Conservation (phyloP, 2,113 vertebrate genomes). For the Speoplatyrhinus poulsoni region DNA sequence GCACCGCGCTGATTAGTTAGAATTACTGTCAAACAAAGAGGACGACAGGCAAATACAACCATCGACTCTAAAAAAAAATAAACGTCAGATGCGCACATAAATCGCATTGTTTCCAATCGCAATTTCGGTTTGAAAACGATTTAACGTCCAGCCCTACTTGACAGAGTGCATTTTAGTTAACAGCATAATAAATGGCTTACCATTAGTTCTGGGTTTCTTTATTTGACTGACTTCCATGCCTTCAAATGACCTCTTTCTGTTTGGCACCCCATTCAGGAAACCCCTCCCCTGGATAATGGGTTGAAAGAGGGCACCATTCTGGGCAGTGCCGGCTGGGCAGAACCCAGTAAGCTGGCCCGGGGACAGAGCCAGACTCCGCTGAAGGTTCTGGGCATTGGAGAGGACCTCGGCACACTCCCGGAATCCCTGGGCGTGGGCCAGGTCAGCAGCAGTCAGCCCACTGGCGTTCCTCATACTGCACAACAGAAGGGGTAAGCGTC, state of each 20-base stretch:
- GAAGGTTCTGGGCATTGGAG: slow-evolving; percentile 91
- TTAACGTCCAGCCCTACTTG: too few species aligned
- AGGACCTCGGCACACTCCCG: slow-evolving; percentile 93
- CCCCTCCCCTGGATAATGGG: slow-evolving; percentile 77
- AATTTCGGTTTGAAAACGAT: too few species aligned
- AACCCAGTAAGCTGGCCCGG: slow-evolving; percentile 75
- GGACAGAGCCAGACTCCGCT: slow-evolving; percentile 76
- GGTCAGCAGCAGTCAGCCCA: slow-evolving; percentile 97
- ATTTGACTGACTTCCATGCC: slow-evolving; percentile 81
- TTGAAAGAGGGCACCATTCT: slow-evolving; percentile 82
- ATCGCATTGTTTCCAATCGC: too few species aligned
- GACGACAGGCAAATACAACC: too few species aligned
- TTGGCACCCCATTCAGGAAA: slow-evolving; percentile 78
- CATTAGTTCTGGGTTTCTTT: slow-evolving; percentile 90
- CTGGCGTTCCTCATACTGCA: slow-evolving; percentile 98
- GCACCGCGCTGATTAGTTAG: too few species aligned
- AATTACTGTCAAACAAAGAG: too few species aligned
- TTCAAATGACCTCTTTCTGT: slow-evolving; percentile 93
- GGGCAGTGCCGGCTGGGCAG: slow-evolving; percentile 80
- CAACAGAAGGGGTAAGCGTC: slow-evolving; percentile 85
- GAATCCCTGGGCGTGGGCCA: slow-evolving; percentile 98
- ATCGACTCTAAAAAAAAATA: too few species aligned
- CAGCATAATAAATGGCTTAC: slow-evolving; percentile 66
- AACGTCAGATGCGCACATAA: too few species aligned
- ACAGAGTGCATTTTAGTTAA: too few species aligned